Conservation (phyloP, 2,888 invertebrate species). For the Phymatocera aterrima region DNA sequence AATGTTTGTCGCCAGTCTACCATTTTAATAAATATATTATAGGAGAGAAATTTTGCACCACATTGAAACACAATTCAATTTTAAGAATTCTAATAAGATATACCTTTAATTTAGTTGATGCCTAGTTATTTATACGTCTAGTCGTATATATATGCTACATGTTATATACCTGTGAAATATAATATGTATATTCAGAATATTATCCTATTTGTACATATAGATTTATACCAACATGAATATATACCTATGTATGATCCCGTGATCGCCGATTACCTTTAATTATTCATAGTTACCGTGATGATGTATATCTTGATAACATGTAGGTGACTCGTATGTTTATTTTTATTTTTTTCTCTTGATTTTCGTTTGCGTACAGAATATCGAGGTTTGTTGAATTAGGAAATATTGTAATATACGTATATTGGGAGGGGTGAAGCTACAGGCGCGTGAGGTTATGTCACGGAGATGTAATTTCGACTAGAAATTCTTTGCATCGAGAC, state of each 20-base stretch:
- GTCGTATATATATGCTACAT: slow-evolving; percentile 32
- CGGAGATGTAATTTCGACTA: slow-evolving; percentile 12
- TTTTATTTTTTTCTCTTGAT: neutral
- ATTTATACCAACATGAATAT: neutral
- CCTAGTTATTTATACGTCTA: slow-evolving; percentile 39
- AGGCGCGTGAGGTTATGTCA: neutral
- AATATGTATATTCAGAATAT: no score
- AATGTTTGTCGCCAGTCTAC: slow-evolving; percentile 96
- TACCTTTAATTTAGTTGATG: no score
- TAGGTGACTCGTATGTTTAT: neutral
- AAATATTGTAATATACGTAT: neutral
- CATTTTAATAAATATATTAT: slow-evolving; percentile 81
- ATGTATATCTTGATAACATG: neutral
- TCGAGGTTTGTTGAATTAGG: neutral
- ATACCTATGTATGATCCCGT: neutral
- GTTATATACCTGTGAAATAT: neutral
- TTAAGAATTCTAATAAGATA: no score
- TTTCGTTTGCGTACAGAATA: neutral
- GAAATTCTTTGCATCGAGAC: neutral
- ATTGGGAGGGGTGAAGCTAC: neutral
- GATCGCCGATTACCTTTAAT: slow-evolving; percentile 1
- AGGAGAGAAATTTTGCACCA: slow-evolving; percentile 4
- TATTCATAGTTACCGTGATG: slow-evolving; percentile 15
- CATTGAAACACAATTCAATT: neutral
- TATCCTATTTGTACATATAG: neutral